phyloP scores from a whole-genome alignment of 2,888 invertebrate genomes.

The Tipula confusa region DNA sequence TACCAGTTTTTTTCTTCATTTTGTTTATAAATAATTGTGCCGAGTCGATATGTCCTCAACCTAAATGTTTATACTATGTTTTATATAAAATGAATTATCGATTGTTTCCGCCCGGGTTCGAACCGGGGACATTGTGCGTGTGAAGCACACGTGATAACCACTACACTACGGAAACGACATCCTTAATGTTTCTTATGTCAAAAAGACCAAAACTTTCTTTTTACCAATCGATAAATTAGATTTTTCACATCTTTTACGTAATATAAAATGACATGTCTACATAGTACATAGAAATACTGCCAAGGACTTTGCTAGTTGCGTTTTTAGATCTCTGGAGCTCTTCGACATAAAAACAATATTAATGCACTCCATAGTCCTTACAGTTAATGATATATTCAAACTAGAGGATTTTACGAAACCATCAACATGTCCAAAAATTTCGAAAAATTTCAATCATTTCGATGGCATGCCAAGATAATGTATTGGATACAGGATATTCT shows the following conservation, averaged over 20 bases:
- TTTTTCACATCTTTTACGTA: too few species aligned
- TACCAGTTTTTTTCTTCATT: too few species aligned
- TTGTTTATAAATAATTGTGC: too few species aligned
- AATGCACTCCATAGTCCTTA: not conserved
- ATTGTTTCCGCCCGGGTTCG: slow-evolving; percentile 51
- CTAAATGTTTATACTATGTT: too few species aligned
- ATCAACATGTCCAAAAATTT: not conserved
- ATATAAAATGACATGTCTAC: too few species aligned
- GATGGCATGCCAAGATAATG: not conserved
- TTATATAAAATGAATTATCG: too few species aligned
- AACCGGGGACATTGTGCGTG: slow-evolving; percentile 53
- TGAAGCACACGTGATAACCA: slow-evolving; percentile 52
- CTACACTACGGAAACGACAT: slow-evolving; percentile 51
- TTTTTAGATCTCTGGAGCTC: not conserved
- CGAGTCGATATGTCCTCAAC: too few species aligned
- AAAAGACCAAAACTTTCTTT: too few species aligned
- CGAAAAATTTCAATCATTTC: not conserved
- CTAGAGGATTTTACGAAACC: not conserved
- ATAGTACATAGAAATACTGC: too few species aligned
- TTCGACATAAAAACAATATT: not conserved
- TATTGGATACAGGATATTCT: not conserved
- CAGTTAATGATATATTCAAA: not conserved
- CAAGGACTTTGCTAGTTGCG: too few species aligned
- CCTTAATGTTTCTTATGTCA: too few species aligned
- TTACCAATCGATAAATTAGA: too few species aligned